Evolutionary conservation across 2,797 vertebrate genomes (phyloP).

Genomic region (Aulostomus chinensis): DNA sequence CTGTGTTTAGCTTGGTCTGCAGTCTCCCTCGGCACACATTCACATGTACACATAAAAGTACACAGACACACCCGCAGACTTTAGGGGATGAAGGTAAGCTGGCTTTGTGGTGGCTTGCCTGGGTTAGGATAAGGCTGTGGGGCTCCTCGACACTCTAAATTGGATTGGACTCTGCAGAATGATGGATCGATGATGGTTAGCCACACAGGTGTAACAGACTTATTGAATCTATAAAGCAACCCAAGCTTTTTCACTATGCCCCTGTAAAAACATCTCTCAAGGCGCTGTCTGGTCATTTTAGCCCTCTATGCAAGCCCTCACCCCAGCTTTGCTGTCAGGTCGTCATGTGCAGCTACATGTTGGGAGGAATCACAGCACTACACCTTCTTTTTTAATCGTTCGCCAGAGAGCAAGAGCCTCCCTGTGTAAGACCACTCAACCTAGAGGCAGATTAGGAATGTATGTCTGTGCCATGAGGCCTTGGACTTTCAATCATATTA

Average conservation of each 20-base stretch:
- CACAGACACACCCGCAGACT: constrained; percentile 59
- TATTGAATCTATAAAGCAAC: constrained; percentile 76
- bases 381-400: neutral
- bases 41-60: constrained; percentile 38
- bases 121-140: constrained; percentile 75
- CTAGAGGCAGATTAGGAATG: too few species aligned
- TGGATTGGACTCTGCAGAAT: constrained; percentile 76
- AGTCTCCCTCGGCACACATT: constrained; percentile 47
- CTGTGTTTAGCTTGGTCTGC: constrained; percentile 68
- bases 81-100: constrained; percentile 74
- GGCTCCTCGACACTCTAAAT: constrained; percentile 73
- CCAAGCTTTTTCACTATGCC: constrained; percentile 66
- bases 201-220: constrained; percentile 77
- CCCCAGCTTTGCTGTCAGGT: constrained; percentile 22
- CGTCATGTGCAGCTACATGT: constrained; percentile 15
- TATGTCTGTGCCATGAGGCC: too few species aligned
- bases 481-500: too few species aligned
- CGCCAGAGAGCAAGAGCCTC: constrained; percentile 10
- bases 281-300: constrained; percentile 57
- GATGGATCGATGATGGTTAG: constrained; percentile 79
- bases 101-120: constrained; percentile 72
- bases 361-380: constrained; percentile 8
- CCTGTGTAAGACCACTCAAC: constrained; percentile 6
- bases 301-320: constrained; percentile 30
- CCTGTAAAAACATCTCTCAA: constrained; percentile 64